Conservation (phyloP, 2,888 invertebrate genomes). For the Noctuana brunneofusca region DNA sequence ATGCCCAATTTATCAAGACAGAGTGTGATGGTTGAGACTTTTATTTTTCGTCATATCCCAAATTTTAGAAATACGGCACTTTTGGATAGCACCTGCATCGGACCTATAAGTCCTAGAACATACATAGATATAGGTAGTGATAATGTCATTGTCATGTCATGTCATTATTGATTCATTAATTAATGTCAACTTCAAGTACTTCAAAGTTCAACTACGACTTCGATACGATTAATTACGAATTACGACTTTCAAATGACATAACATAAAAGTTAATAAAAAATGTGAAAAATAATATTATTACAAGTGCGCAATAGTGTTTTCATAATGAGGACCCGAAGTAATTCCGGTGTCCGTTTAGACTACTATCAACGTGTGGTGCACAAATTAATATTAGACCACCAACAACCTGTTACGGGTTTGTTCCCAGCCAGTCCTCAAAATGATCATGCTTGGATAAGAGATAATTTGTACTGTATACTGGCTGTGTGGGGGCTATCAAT, state of each 20-base stretch:
- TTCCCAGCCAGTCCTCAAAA: slow-evolving; percentile 94
- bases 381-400: slow-evolving; percentile 95
- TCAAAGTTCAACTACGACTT: too few relatives aligned
- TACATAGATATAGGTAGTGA: too few relatives aligned
- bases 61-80: too few relatives aligned
- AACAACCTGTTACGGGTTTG: slow-evolving; percentile 98
- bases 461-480: slow-evolving; percentile 98
- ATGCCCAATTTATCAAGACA: too few relatives aligned
- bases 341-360: slow-evolving; percentile 96
- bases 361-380: slow-evolving; percentile 97
- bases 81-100: too few relatives aligned
- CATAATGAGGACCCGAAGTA: slow-evolving; percentile 92
- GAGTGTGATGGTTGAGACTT: too few relatives aligned
- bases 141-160: too few relatives aligned
- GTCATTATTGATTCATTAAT: too few relatives aligned
- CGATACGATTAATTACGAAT: slow-evolving; percentile 5
- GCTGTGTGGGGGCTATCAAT: slow-evolving; percentile 99
- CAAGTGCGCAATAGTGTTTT: slow-evolving; percentile 36
- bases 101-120: too few relatives aligned
- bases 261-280: slow-evolving; percentile 24
- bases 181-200: too few relatives aligned
- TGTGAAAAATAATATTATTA: slow-evolving; percentile 29
- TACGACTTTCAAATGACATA: slow-evolving; percentile 75
- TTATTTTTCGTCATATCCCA: too few relatives aligned
- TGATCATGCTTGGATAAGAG: slow-evolving; percentile 98